These are phyloP conservation scores for Lordiphosa collinella DNA, from an alignment of 1,140 invertebrate species.

Conservation along the genomic window DNA sequence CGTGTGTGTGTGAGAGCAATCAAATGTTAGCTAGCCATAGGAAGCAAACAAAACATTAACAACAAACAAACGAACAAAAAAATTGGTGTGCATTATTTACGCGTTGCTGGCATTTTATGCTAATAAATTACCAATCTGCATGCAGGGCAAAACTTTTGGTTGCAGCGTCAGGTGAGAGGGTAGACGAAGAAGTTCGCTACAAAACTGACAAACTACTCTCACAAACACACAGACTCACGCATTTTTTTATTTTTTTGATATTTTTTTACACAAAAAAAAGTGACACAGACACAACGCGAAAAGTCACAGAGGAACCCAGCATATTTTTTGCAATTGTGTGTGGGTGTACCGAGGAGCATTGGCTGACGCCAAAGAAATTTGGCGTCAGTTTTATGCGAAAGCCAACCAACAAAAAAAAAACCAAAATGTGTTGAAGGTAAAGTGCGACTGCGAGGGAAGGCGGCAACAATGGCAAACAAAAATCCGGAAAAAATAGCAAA, in stretches of 20 bases:
- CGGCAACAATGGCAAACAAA: constrained; percentile 68
- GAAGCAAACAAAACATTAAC: constrained; percentile 24
- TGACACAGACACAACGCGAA: constrained; percentile 31
- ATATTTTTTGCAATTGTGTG: constrained; percentile 20
- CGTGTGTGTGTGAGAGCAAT: constrained; percentile 10
- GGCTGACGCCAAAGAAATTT: constrained; percentile 75
- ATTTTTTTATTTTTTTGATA: constrained; percentile 70
- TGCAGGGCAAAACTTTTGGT: constrained; percentile 59
- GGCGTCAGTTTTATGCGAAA: constrained; percentile 68
- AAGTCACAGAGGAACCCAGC: constrained; percentile 52
- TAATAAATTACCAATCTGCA: constrained; percentile 77
- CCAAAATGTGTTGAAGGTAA: neutral
- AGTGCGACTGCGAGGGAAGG: neutral
- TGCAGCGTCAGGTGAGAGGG: constrained; percentile 45
- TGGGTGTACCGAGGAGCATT: constrained; percentile 38
- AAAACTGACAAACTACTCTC: constrained; percentile 62
- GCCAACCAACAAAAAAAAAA: constrained; percentile 38
- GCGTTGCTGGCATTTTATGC: constrained; percentile 71
- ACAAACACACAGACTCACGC: constrained; percentile 30
- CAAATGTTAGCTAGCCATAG: constrained; percentile 36
- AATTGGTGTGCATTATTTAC: constrained; percentile 74
- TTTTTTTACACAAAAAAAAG: constrained; percentile 43
- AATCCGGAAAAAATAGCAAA: constrained; percentile 74
- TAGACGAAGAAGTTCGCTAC: constrained; percentile 8
- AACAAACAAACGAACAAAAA: constrained; percentile 40